Evolutionary conservation across 2,888 invertebrate genomes (phyloP), one percentile per base, ranked within the genome.

Genomic region (Drosophila meridionalis): DNA sequence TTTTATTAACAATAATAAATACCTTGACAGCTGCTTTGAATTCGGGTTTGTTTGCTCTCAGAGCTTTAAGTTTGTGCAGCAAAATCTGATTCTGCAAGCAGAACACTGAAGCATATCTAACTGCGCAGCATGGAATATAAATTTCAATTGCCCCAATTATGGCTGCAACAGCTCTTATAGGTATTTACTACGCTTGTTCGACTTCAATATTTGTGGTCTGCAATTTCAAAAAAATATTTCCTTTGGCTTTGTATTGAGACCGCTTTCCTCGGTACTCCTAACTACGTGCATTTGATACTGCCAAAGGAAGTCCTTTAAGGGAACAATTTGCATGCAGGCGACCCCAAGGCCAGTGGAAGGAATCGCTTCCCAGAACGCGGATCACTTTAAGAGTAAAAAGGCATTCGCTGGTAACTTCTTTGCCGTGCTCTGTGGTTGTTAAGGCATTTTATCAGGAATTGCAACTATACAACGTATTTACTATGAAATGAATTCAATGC

Each of bases 401-500:
- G 36, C 7, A 32, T 30, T 9, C 36, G n/a, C n/a, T 56, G 3
- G 56, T 34, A 8, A 26, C 11, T 26, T 4, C 11, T 30, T 20
- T 14, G 26, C 9, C 4, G 26, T 12, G 20, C 9, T 3, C 42
- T 20, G 20, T 36, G 36, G 30, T 11, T 57, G 12, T 11, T 26
- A 36, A 20, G n/a, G 30, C 5, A n/a, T 45, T 28, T 26, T 12
- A 2, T 52, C 12, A 40, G 38, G 45, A 59, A 14, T 48, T 38
- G 30, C n/a, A 45, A 55, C 20, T 34, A 34, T 34, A 53, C 32
- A 40, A 14, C 34, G 9, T 62, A 58, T 75, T 72, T 72, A 72
- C 71, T 77, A 60, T 67, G 36, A 59, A 76, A 63, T 40, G 59
- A 57, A 72, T 63, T 77, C 78, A 78, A 6, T 28, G 26, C 48